A percentile compares a stretch with the other conserved stretches of the same genome.
These are phyloP conservation scores for Leptodirus hochenwartii DNA, from an alignment of 2,888 invertebrate species.

Conservation along the genomic window DNA sequence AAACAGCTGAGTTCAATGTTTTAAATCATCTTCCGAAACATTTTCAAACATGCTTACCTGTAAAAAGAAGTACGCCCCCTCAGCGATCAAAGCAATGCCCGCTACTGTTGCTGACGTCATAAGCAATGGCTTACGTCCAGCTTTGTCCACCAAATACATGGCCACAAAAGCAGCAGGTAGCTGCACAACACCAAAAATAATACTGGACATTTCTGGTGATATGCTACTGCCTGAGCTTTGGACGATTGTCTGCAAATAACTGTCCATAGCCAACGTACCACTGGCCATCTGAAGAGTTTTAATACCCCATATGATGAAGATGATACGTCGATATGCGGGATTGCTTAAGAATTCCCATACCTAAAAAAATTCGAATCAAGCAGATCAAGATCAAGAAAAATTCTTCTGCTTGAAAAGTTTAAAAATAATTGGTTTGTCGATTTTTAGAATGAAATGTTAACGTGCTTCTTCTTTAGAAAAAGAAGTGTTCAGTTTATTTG, in stretches of 20 bases:
- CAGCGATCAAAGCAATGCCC: conserved; percentile 30
- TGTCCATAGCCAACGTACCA: conserved; percentile 38
- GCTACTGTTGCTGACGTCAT: conserved; percentile 35
- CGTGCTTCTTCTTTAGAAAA: too few species aligned
- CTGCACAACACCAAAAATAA: conserved; percentile 35
- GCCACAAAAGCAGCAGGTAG: conserved; percentile 9
- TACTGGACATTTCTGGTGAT: conserved; percentile 35
- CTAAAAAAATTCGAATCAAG: too few species aligned
- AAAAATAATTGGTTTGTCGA: too few species aligned
- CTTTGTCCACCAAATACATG: conserved; percentile 28
- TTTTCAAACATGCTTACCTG: too few species aligned
- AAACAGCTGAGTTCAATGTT: too few species aligned
- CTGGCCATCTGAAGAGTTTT: conserved; percentile 40
- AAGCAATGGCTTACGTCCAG: conserved; percentile 35
- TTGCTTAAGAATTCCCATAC: conserved; percentile 9
- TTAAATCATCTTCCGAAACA: too few species aligned
- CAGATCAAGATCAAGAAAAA: too few species aligned
- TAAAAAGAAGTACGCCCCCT: conserved; percentile 35
- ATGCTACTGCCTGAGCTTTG: conserved; percentile 31
- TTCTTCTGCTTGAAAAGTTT: too few species aligned
- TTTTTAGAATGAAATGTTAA: too few species aligned
- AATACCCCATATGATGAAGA: conserved; percentile 24
- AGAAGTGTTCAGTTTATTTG: too few species aligned
- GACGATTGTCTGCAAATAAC: conserved; percentile 41
- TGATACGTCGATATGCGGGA: conserved; percentile 34